Conservation (phyloP, 64 coral and sea anemone species). For the Montipora capricornis region DNA sequence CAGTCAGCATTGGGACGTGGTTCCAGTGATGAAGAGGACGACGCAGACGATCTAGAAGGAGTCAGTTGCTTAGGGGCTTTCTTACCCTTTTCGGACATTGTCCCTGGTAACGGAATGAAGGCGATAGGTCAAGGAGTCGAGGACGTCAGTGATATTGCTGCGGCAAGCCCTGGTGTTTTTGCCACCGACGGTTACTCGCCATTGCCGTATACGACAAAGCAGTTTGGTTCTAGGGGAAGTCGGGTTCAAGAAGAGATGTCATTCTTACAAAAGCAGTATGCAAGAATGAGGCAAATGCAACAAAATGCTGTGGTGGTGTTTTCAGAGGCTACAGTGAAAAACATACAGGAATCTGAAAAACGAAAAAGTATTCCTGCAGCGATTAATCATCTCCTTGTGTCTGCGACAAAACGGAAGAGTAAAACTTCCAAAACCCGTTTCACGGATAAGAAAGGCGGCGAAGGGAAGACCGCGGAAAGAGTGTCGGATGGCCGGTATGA, state of each 20-base stretch:
- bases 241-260: slow-evolving; percentile 75
- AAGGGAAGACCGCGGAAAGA: not conserved
- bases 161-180: slow-evolving; percentile 90
- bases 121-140: slow-evolving; percentile 49
- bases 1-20: slow-evolving; percentile 68
- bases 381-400: slow-evolving; percentile 98
- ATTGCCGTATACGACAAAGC: slow-evolving; percentile 76
- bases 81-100: slow-evolving; percentile 89
- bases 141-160: slow-evolving; percentile 75
- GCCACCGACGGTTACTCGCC: slow-evolving; percentile 84
- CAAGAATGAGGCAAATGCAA: slow-evolving; percentile 93
- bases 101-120: slow-evolving; percentile 38
- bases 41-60: slow-evolving; percentile 80
- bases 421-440: slow-evolving; percentile 15
- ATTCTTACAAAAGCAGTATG: slow-evolving; percentile 90
- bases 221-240: slow-evolving; percentile 53
- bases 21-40: slow-evolving; percentile 98
- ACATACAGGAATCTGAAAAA: slow-evolving; percentile 91
- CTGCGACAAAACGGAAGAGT: slow-evolving; percentile 72
- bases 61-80: slow-evolving; percentile 90
- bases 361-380: slow-evolving; percentile 75
- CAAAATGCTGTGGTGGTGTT: slow-evolving; percentile 99
- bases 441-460: slow-evolving; percentile 28
- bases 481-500: not conserved
- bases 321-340: slow-evolving; percentile 87